Evolutionary conservation across 2,888 invertebrate species (phyloP).

Genomic region (Lamproptera curius): DNA sequence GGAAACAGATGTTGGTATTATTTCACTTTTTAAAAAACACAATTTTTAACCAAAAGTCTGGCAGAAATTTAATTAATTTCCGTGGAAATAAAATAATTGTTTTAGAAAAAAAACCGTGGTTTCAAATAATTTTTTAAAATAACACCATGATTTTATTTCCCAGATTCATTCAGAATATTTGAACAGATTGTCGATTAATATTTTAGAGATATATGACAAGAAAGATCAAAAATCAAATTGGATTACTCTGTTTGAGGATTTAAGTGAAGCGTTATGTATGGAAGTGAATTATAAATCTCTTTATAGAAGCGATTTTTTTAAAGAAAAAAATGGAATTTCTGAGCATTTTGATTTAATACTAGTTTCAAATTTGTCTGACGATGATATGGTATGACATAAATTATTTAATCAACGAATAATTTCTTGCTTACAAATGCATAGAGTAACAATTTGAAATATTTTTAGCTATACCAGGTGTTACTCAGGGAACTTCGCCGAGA

Average conservation of each 20-base stretch:
- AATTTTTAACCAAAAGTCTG: too few species aligned
- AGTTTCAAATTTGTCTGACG: conserved; percentile 29
- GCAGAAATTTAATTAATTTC: too few species aligned
- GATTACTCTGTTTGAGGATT: conserved; percentile 22
- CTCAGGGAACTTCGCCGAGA: conserved; percentile 29
- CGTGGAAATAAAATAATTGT: not conserved
- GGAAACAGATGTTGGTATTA: conserved; percentile 33
- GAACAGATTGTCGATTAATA: conserved; percentile 30
- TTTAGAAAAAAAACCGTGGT: too few species aligned
- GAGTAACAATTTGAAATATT: not conserved
- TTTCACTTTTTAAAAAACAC: too few species aligned
- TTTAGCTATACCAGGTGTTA: conserved; percentile 33
- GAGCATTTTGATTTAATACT: conserved; percentile 30
- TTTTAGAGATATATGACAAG: conserved; percentile 30
- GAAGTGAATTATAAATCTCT: conserved; percentile 24
- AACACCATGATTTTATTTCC: conserved; percentile 30
- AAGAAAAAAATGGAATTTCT: conserved; percentile 18
- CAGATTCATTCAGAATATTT: conserved; percentile 40
- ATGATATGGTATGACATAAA: conserved; percentile 33
- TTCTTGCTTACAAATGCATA: too few species aligned
- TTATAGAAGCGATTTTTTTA: conserved; percentile 18
- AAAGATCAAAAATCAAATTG: conserved; percentile 21
- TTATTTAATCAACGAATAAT: not conserved
- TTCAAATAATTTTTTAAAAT: too few species aligned
- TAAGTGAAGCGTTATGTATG: conserved; percentile 25